Percentiles rank a stretch among this genome's conserved stretches.
phyloP scores from a whole-genome alignment of 2,888 invertebrate species.

The Cactoblastis cactorum region DNA sequence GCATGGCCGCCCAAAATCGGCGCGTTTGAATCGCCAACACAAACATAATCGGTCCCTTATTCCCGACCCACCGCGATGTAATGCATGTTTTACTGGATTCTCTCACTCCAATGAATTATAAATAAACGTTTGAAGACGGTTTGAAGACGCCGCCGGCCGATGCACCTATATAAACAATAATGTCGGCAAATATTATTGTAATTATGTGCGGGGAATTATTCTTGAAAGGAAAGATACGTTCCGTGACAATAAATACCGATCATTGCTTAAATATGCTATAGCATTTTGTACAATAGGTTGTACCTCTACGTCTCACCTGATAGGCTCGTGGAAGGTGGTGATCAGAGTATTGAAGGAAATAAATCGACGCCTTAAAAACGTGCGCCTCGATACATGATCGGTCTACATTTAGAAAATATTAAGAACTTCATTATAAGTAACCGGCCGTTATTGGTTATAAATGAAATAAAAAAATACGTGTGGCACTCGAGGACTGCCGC shows the following conservation, averaged over 20 bases:
- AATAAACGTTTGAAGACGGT: conserved; percentile 14
- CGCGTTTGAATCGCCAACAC: background rate
- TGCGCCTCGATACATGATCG: no score
- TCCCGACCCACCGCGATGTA: background rate
- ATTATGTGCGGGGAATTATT: background rate
- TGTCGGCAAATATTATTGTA: conserved; percentile 21
- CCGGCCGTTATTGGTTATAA: no score
- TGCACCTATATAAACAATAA: conserved; percentile 10
- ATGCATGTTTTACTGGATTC: conserved; percentile 6
- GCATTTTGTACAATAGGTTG: background rate
- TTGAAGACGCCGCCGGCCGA: conserved; percentile 15
- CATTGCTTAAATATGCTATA: background rate
- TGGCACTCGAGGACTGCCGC: no score
- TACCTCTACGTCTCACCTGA: background rate
- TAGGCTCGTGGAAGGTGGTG: background rate
- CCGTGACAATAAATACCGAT: background rate
- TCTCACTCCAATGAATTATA: background rate
- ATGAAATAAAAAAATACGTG: no score
- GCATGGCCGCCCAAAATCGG: conserved; percentile 2
- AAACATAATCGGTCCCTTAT: background rate
- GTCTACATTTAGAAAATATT: no score
- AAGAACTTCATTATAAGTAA: no score
- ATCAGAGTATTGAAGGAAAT: background rate
- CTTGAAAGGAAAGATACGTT: background rate
- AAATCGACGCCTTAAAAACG: no score